phyloP scores from a whole-genome alignment of 2,113 vertebrate species.

The Rana temporaria region DNA sequence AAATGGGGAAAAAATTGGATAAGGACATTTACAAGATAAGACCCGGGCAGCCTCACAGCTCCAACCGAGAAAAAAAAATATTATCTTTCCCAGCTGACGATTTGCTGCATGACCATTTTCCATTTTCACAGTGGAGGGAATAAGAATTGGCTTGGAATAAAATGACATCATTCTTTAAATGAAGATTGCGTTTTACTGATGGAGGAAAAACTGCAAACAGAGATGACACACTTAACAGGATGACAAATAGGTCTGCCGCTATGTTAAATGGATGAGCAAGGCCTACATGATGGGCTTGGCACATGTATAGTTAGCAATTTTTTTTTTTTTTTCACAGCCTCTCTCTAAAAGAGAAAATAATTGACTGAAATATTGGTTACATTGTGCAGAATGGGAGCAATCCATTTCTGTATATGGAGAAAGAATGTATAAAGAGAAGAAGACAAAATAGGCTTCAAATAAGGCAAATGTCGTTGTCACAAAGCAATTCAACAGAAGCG shows the following conservation, averaged over 20 bases:
- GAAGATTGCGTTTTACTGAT: conserved; percentile 51
- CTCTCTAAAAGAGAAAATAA: conserved; percentile 21
- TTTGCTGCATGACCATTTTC: conserved; percentile 51
- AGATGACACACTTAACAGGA: conserved; percentile 55
- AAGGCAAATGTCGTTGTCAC: too few species aligned
- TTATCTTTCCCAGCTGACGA: conserved; percentile 5
- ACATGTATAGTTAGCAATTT: background rate
- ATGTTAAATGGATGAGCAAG: conserved; percentile 38
- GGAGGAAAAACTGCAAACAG: conserved; percentile 47
- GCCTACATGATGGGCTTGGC: conserved; percentile 7
- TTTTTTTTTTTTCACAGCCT: background rate
- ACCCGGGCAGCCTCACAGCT: background rate
- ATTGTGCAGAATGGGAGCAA: conserved; percentile 9
- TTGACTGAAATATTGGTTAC: conserved; percentile 34
- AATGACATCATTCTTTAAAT: conserved; percentile 55
- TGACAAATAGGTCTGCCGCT: conserved; percentile 41
- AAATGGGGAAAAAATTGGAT: conserved; percentile 25
- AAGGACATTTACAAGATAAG: conserved; percentile 37
- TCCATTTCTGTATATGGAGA: background rate
- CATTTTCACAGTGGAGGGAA: conserved; percentile 28
- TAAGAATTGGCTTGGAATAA: conserved; percentile 46
- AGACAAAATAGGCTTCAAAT: background rate
- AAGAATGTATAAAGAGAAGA: background rate
- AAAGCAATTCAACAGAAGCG: background rate
- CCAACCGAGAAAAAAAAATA: conserved; percentile 21